Conservation (phyloP, 2,888 invertebrate genomes). For the Callimorpha dominula region DNA sequence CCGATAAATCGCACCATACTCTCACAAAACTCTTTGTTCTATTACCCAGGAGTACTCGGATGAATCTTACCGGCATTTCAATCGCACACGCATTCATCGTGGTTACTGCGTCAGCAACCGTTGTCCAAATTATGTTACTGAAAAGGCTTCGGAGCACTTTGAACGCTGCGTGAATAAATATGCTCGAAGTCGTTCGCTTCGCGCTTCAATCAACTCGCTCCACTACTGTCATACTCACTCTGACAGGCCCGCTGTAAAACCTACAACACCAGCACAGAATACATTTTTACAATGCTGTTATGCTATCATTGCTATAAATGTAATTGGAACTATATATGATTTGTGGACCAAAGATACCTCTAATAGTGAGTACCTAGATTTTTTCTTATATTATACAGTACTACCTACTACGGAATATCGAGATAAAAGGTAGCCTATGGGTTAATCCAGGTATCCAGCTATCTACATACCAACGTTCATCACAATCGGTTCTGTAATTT, state of each 20-base stretch:
- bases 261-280: constrained; percentile 29
- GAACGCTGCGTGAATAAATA: constrained; percentile 45
- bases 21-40: not conserved
- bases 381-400: not conserved
- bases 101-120: constrained; percentile 51
- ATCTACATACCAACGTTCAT: too few relatives aligned
- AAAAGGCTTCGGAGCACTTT: constrained; percentile 33
- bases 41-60: constrained; percentile 36
- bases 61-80: constrained; percentile 40
- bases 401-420: too few relatives aligned
- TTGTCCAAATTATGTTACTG: constrained; percentile 35
- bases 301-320: constrained; percentile 44
- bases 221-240: constrained; percentile 51
- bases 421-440: too few relatives aligned
- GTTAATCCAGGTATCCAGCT: too few relatives aligned
- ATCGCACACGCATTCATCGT: constrained; percentile 40
- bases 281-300: constrained; percentile 39
- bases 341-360: constrained; percentile 19
- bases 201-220: constrained; percentile 41
- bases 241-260: constrained; percentile 15
- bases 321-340: constrained; percentile 53
- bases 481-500: too few relatives aligned
- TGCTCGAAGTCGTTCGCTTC: constrained; percentile 34
- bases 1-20: too few relatives aligned
- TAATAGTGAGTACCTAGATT: constrained; percentile 48